Percentiles rank a stretch among this genome's conserved stretches.
phyloP scores from a whole-genome alignment of 2,113 vertebrate species.

The Maccullochella peelii region DNA sequence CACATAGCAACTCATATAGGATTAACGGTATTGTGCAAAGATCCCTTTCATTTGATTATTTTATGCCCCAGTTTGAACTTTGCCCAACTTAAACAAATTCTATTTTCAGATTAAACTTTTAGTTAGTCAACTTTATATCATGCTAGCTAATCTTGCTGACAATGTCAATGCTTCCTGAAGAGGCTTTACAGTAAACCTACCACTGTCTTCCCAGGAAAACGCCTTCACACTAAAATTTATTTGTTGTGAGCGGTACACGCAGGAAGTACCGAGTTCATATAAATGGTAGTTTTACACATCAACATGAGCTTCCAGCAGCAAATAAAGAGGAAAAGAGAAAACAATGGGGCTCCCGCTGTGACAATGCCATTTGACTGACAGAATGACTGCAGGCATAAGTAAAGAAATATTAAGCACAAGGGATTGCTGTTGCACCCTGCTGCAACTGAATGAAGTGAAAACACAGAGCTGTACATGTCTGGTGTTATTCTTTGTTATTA shows the following conservation, averaged over 20 bases:
- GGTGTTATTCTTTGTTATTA: background rate
- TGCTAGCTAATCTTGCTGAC: background rate
- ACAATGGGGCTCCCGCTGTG: background rate
- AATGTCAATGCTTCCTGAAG: background rate
- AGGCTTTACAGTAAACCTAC: background rate
- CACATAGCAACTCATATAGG: too few relatives aligned
- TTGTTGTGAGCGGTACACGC: background rate
- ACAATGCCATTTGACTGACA: slow-evolving; percentile 16
- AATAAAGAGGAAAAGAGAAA: slow-evolving; percentile 17
- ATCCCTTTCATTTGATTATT: background rate
- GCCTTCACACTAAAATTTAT: background rate
- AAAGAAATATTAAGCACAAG: slow-evolving; percentile 5
- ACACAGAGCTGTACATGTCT: background rate
- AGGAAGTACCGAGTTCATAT: background rate
- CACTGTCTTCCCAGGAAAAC: background rate
- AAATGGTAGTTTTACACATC: slow-evolving; percentile 1
- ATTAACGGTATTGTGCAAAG: background rate
- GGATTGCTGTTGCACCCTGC: background rate
- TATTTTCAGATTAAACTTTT: background rate
- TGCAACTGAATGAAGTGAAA: background rate
- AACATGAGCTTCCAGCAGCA: background rate
- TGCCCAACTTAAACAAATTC: background rate
- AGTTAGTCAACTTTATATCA: background rate
- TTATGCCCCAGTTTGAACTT: background rate
- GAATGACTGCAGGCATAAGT: slow-evolving; percentile 17